Evolutionary conservation across 2,113 vertebrate species (phyloP), one percentile per base, ranked within the genome.

Genomic region (Halcyon senegalensis): DNA sequence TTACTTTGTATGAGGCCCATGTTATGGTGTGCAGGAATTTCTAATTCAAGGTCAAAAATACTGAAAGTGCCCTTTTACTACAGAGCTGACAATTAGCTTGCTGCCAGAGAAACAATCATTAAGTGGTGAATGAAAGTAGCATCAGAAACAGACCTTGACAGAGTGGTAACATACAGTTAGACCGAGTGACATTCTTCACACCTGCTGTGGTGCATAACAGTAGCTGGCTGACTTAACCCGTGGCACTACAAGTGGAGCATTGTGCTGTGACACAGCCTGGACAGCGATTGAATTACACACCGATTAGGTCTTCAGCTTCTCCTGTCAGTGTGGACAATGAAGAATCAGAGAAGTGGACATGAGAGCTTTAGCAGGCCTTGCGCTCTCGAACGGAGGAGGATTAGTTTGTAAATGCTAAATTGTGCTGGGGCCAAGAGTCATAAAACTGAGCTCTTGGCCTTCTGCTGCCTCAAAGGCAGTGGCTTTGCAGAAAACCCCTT

Each of bases 201-300:
- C 98, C 98, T 99, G 98, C 98, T 98, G 97, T 91, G 74, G 95
- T 93, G 91, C 97, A 97, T 98, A 98, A 98, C 98, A 97, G 97
- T 96, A 97, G 97, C 98, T 97, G 96, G 94, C 96, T 95, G 97
- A 94, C 95, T 97, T 95, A 95, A 95, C 97, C 94, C 80, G 10
- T 96, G 95, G 96, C 97, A 84, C 96, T 85, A 98, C 98, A 98
- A 98, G 97, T 84, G 89, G 79, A 90, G 96, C 96, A 97, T 98
- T 98, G 98, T 98, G 94, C 97, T 96, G 79, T 86, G 95, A 91
- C 96, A 96, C 89, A 93, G 96, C 84, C 96, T 87, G 95, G 93
- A 92, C 95, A 96, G 90, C 84, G 97, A 98, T 98, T 98, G 96
- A 96, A 97, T 98, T 98, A 98, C 98, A 98, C 94, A 95, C 94